Evolutionary conservation across 2,888 invertebrate species (phyloP).

Genomic region (Hirtodrosophila duncani): DNA sequence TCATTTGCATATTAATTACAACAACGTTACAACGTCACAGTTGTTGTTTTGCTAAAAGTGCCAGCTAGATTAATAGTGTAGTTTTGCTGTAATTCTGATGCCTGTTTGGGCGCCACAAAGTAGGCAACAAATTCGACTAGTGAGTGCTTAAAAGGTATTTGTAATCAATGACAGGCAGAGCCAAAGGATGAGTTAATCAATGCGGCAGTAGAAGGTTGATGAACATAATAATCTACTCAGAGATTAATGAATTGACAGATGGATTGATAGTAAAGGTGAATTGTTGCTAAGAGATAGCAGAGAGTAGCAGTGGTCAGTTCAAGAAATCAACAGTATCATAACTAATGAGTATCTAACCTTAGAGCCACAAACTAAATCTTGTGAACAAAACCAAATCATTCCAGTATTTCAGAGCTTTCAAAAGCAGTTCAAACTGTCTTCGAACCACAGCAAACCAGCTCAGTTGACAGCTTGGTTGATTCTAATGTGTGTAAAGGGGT

Average conservation of each 20-base stretch:
- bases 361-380: too few species aligned
- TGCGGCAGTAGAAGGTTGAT: constrained; percentile 39
- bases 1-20: constrained; percentile 67
- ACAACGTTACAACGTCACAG: constrained; percentile 50
- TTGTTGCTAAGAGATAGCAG: too few species aligned
- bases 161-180: constrained; percentile 47
- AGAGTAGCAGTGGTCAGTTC: neutral
- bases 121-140: constrained; percentile 23
- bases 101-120: constrained; percentile 34
- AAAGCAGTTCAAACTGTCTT: too few species aligned
- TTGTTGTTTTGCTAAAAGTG: constrained; percentile 35
- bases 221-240: constrained; percentile 34
- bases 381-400: too few species aligned
- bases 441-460: too few species aligned
- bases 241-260: constrained; percentile 2
- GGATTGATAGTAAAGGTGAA: neutral
- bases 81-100: constrained; percentile 1
- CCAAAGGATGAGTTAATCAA: too few species aligned
- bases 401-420: too few species aligned
- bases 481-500: too few species aligned
- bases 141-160: neutral
- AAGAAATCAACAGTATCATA: neutral
- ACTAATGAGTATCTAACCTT: too few species aligned
- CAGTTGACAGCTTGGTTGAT: too few species aligned
- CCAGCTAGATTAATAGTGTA: constrained; percentile 52